phyloP scores from a whole-genome alignment of 1,140 invertebrate species.

The Drosophila grimshawi region DNA sequence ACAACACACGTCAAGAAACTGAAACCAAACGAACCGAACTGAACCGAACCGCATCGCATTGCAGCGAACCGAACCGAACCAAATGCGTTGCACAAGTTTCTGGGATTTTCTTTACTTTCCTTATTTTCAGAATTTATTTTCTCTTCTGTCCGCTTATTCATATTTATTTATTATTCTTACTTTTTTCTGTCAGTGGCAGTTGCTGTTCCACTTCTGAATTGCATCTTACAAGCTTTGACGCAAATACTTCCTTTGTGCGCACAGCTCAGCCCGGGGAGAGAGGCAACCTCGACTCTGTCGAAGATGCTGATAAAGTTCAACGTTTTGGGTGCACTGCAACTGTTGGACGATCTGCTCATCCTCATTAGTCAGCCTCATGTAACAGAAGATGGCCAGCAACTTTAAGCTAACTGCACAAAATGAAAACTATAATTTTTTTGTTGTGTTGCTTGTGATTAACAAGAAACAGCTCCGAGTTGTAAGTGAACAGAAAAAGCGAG shows the following conservation, averaged over 20 bases:
- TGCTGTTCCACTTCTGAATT: conserved; percentile 28
- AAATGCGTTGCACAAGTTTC: conserved; percentile 29
- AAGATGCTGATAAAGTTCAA: conserved; percentile 2
- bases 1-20: conserved; percentile 24
- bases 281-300: conserved; percentile 5
- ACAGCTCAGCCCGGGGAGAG: conserved; percentile 14
- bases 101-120: conserved; percentile 9
- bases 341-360: background rate
- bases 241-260: conserved; percentile 44
- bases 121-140: background rate
- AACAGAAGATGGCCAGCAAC: too few species aligned
- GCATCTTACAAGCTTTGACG: conserved; percentile 34
- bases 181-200: background rate
- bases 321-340: background rate
- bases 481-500: too few species aligned
- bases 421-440: too few species aligned
- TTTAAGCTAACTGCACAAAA: too few species aligned
- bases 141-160: background rate
- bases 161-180: background rate
- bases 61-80: conserved; percentile 29
- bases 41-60: conserved; percentile 21
- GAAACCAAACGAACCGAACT: conserved; percentile 16
- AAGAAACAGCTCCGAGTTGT: too few species aligned
- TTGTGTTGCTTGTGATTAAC: too few species aligned
- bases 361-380: background rate